Percentiles rank a stretch among this genome's conserved stretches.
Conservation (phyloP, 2,888 invertebrate genomes). For the Linyphia triangularis region DNA sequence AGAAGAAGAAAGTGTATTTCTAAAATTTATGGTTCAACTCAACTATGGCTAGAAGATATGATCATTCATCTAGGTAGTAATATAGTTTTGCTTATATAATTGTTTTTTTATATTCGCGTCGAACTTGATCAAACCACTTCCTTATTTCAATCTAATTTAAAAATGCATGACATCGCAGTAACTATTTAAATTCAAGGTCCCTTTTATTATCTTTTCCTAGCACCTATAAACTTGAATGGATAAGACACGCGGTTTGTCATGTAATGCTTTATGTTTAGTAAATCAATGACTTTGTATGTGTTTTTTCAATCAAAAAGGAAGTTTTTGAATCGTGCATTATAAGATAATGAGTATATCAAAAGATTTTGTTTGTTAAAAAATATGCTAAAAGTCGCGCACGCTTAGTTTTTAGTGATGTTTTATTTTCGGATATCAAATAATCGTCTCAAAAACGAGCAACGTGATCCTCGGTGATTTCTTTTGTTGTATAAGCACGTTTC, state of each 20-base stretch:
- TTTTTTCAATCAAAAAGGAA: neutral
- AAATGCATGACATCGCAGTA: neutral
- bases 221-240: neutral
- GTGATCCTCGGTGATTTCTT: too few relatives aligned
- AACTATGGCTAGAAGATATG: conserved; percentile 31
- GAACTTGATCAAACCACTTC: neutral
- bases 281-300: too few relatives aligned
- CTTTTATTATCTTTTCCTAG: neutral
- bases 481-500: too few relatives aligned
- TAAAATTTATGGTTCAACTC: conserved; percentile 28
- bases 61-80: conserved; percentile 28
- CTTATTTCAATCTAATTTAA: neutral
- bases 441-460: too few relatives aligned
- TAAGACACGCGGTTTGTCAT: neutral
- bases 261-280: neutral
- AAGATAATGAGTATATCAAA: too few relatives aligned
- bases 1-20: neutral
- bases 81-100: neutral
- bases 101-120: neutral
- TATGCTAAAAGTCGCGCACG: too few relatives aligned
- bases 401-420: too few relatives aligned
- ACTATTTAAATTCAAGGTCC: neutral
- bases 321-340: too few relatives aligned
- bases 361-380: too few relatives aligned
- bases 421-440: too few relatives aligned